Evolutionary conservation across 2,888 invertebrate genomes (phyloP).

Genomic region (Cephus sareptanus): DNA sequence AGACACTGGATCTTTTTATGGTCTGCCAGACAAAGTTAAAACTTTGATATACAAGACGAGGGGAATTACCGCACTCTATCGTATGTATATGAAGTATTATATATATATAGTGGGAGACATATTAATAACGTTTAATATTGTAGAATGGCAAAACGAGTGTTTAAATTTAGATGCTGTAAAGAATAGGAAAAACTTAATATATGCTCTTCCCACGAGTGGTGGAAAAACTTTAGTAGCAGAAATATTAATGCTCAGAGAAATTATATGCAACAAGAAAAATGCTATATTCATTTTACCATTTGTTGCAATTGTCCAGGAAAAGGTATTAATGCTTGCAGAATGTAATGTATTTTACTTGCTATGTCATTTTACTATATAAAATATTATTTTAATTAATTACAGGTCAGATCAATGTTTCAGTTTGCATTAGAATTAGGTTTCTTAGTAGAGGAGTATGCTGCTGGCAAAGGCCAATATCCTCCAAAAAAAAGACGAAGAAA

Average conservation of each 20-base stretch:
- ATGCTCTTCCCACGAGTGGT: constrained; percentile 95
- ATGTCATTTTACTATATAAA: constrained; percentile 6
- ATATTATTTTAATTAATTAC: constrained; percentile 35
- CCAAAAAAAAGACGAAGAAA: constrained; percentile 84
- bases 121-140: constrained; percentile 37
- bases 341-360: not conserved
- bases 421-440: constrained; percentile 91
- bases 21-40: constrained; percentile 78
- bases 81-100: constrained; percentile 67
- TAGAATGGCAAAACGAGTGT: constrained; percentile 97
- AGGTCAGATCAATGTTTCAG: constrained; percentile 86
- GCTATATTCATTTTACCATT: constrained; percentile 92
- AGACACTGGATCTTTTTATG: constrained; percentile 76
- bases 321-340: constrained; percentile 70
- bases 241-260: constrained; percentile 88
- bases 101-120: not conserved
- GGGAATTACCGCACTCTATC: constrained; percentile 85
- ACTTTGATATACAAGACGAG: constrained; percentile 79
- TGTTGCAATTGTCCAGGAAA: constrained; percentile 97
- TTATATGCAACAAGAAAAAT: constrained; percentile 83
- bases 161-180: constrained; percentile 80
- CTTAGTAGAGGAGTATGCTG: constrained; percentile 95
- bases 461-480: constrained; percentile 85
- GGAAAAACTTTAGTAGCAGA: constrained; percentile 98
- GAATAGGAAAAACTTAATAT: constrained; percentile 84